A percentile compares a stretch with the other conserved stretches of the same genome.
These are phyloP conservation scores for Ploceus nigricollis DNA, from an alignment of 2,113 vertebrate genomes.

Conservation along the genomic window DNA sequence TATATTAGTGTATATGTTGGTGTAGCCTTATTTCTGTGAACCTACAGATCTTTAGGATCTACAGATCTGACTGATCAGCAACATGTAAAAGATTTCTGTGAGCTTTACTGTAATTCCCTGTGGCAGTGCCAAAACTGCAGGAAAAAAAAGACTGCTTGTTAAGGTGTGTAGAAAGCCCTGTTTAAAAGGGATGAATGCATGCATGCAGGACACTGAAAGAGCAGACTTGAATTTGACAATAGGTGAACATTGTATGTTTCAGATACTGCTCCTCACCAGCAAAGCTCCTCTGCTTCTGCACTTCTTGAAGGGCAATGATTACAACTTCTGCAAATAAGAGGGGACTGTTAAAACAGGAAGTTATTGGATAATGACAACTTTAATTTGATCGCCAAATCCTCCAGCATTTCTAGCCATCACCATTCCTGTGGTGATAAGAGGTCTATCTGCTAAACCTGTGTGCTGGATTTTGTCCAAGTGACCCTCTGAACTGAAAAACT, in stretches of 20 bases:
- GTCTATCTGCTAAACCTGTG: not conserved
- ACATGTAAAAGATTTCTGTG: not conserved
- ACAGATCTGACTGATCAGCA: not conserved
- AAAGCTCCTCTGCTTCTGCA: not conserved
- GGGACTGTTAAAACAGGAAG: not conserved
- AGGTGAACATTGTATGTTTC: accelerated
- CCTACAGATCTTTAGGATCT: not conserved
- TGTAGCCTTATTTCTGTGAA: not conserved
- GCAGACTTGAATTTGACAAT: not conserved
- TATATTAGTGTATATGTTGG: not conserved
- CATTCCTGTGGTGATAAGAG: not conserved
- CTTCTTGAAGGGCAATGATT: not conserved
- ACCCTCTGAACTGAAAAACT: constrained; percentile 23
- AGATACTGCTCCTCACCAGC: not conserved
- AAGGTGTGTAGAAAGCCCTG: not conserved
- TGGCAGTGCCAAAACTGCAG: not conserved
- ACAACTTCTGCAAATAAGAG: not conserved
- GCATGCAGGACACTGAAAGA: not conserved
- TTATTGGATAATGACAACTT: not conserved
- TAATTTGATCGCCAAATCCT: not conserved
- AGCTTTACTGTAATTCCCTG: not conserved
- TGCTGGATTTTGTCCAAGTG: not conserved
- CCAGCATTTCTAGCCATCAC: not conserved
- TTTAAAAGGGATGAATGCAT: not conserved
- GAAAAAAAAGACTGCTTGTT: not conserved